phyloP scores from a whole-genome alignment of 1,140 invertebrate genomes.

The Xylocopa sonorina region DNA sequence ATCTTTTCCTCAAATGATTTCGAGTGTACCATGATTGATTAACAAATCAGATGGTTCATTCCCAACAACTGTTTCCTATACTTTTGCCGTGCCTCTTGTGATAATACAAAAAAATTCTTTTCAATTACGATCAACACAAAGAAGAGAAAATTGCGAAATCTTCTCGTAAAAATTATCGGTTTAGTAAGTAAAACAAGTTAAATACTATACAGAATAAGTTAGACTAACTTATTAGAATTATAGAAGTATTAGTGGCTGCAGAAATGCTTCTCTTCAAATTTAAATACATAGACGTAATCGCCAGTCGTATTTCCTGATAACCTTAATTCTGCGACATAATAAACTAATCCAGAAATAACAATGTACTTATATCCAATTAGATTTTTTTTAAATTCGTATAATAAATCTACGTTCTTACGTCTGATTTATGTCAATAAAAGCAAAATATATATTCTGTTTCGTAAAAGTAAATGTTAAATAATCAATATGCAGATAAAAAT shows the following conservation, averaged over 20 bases:
- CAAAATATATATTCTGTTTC: background rate
- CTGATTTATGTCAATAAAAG: background rate
- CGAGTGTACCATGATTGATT: conserved; percentile 43
- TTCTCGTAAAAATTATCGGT: conserved; percentile 32
- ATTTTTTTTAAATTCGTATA: background rate
- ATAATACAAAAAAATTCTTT: conserved; percentile 27
- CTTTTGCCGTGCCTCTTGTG: conserved; percentile 22
- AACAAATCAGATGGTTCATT: conserved; percentile 38
- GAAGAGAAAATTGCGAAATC: conserved; percentile 24
- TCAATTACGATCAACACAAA: conserved; percentile 33
- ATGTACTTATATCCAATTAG: background rate
- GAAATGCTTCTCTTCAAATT: conserved; percentile 31
- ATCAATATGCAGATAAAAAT: background rate
- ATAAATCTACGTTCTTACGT: background rate
- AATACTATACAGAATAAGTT: conserved; percentile 46
- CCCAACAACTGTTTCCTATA: conserved; percentile 27
- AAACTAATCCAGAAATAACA: conserved; percentile 27
- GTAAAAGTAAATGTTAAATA: background rate
- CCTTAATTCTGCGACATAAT: conserved; percentile 6
- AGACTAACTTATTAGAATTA: conserved; percentile 32
- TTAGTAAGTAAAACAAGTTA: conserved; percentile 45
- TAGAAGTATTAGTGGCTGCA: conserved; percentile 30
- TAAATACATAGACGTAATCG: conserved; percentile 32
- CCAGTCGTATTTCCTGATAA: background rate
- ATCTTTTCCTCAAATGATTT: conserved; percentile 42